A percentile compares a stretch with the other conserved stretches of the same genome.
These are phyloP conservation scores for Choristoneura fumiferana DNA, from an alignment of 1,140 invertebrate genomes.

Conservation along the genomic window DNA sequence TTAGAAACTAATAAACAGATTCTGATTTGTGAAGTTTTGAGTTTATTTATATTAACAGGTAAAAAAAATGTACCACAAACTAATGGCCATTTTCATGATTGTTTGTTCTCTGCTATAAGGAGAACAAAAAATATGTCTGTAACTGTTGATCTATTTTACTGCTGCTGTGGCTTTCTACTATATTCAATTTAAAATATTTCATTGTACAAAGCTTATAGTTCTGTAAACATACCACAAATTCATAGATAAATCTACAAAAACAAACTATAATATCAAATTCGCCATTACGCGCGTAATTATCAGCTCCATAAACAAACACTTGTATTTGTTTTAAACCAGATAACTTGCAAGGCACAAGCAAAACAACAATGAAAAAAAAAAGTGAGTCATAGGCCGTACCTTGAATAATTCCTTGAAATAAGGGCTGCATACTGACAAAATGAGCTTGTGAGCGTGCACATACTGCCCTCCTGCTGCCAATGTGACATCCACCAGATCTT, in stretches of 20 bases:
- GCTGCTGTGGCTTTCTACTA: too few relatives aligned
- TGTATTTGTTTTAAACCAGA: constrained; percentile 9
- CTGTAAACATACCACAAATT: background rate
- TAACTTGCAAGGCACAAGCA: constrained; percentile 5
- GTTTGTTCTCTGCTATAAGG: too few relatives aligned
- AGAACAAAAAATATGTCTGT: too few relatives aligned
- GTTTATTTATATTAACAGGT: too few relatives aligned
- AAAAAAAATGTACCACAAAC: too few relatives aligned
- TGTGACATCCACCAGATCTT: constrained; percentile 86
- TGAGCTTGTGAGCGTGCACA: constrained; percentile 85
- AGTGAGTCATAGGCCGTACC: constrained; percentile 81
- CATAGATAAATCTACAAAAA: constrained; percentile 14
- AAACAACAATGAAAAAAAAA: constrained; percentile 21
- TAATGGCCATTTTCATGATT: too few relatives aligned
- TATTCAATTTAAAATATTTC: too few relatives aligned
- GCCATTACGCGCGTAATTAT: constrained; percentile 11
- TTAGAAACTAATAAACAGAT: too few relatives aligned
- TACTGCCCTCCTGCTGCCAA: constrained; percentile 84
- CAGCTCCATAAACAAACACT: constrained; percentile 11
- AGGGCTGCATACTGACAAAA: constrained; percentile 85
- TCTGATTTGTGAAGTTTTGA: too few relatives aligned
- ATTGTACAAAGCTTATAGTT: too few relatives aligned
- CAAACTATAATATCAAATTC: constrained; percentile 23
- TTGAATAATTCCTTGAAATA: constrained; percentile 87
- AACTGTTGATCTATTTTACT: too few relatives aligned